Base-by-base conservation (phyloP, 2,888 invertebrate species). In the Sthenelais limicola region DNA sequence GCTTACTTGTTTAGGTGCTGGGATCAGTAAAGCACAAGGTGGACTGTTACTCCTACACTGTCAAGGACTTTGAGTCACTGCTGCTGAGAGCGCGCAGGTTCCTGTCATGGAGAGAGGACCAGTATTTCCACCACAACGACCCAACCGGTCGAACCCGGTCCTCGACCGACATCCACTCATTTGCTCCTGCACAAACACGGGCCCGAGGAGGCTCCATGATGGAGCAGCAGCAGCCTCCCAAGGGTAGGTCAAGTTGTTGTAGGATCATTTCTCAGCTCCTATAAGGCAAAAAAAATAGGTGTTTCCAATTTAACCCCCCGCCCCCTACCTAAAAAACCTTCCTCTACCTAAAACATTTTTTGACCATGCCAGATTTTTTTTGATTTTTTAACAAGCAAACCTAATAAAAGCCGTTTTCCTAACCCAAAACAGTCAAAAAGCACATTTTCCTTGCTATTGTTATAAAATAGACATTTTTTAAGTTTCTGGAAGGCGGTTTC, bases 11-110 rank as follows among this genome's bases (percentile, higher is more conserved):
- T 79, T 84, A 93, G 93, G 92, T 94, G 76, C 89, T 95, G 80
- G 92, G 92, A 74, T 91, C 92, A 58, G 89, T 97, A 58, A 94
- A 95, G 82, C 94, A 95, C 79, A 94, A 94, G 88, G 92, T 97
- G 66, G 97, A 98, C 86, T 92, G 93, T 71, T 88, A 85, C 78
- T 85, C 89, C 0, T 83, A 83, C 52, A 86, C 87, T 15, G 84
- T 89, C 28, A 87, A 87, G 71, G 87, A 88, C 76, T 89, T 89
- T 80, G 87, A 88, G 32, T 91, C 92, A 79, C 88, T 94, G 62
- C 91, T 96, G 28, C 91, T 92, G 84, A 92, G 93, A 83, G 96
- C 95, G 18, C 91, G 93, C 75, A 91, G 92, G 62, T 94, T 93
- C 86, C 90, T 97, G 68, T 76, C 79, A 4, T 80, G 80, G 74